A percentile compares a stretch with the other conserved stretches of the same genome.
Evolutionary conservation across 1,140 invertebrate genomes (phyloP).

Genomic region (Psilanteris sp.): DNA sequence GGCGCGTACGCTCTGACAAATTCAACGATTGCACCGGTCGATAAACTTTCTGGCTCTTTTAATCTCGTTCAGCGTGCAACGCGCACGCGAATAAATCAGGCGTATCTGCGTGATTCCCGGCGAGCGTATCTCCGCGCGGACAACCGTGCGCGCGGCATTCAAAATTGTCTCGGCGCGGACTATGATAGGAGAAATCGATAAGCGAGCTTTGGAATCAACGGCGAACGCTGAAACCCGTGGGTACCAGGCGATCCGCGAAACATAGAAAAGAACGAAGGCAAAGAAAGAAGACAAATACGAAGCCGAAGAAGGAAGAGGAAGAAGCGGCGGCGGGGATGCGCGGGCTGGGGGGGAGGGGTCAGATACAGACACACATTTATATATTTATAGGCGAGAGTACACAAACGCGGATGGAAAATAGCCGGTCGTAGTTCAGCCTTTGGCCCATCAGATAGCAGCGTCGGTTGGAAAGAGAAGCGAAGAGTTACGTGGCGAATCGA

Average conservation of each 20-base stretch:
- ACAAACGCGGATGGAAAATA: constrained; percentile 55
- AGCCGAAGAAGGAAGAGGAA: constrained; percentile 5
- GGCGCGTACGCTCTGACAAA: constrained; percentile 62
- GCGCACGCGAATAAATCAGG: constrained; percentile 54
- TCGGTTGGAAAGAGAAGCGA: constrained; percentile 58
- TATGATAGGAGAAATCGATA: constrained; percentile 63
- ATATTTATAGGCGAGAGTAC: constrained; percentile 44
- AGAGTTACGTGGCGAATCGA: constrained; percentile 47
- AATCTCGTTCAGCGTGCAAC: constrained; percentile 53
- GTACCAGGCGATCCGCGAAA: constrained; percentile 39
- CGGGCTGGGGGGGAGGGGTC: constrained; percentile 19
- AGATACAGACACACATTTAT: constrained; percentile 28
- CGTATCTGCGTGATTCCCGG: constrained; percentile 56
- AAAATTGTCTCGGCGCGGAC: constrained; percentile 61
- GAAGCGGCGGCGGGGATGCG: constrained; percentile 10
- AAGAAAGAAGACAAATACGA: constrained; percentile 22
- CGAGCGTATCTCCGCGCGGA: constrained; percentile 32
- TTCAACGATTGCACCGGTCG: constrained; percentile 54
- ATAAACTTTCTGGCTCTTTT: constrained; percentile 61
- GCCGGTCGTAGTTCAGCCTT: constrained; percentile 66
- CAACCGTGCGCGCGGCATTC: constrained; percentile 54
- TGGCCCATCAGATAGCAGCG: constrained; percentile 66
- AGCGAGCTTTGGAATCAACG: constrained; percentile 50
- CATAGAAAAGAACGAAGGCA: constrained; percentile 44
- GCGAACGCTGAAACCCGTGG: constrained; percentile 48